Evolutionary conservation across 2,113 vertebrate species (phyloP).

Genomic region (Nematolebias whitei): DNA sequence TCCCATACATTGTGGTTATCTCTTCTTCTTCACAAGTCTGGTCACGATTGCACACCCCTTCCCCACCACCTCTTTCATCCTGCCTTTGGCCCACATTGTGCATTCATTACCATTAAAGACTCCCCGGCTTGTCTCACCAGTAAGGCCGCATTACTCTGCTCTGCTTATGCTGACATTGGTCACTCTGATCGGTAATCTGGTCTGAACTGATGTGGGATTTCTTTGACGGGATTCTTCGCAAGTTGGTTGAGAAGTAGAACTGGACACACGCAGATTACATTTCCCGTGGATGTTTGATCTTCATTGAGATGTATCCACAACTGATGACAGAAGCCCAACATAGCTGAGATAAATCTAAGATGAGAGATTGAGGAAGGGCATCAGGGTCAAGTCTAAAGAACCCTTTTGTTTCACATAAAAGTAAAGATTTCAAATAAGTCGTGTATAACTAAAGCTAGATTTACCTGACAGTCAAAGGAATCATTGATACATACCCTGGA

Average conservation of each 20-base stretch:
- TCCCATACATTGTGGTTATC: conserved; percentile 24
- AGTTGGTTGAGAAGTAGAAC: conserved; percentile 16
- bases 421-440: conserved; percentile 2
- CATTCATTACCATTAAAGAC: conserved; percentile 79
- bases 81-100: conserved; percentile 68
- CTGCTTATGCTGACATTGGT: conserved; percentile 69
- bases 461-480: background rate
- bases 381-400: conserved; percentile 5
- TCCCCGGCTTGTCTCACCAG: conserved; percentile 68
- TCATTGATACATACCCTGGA: background rate
- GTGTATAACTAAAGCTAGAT: too few relatives aligned
- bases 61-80: conserved; percentile 29
- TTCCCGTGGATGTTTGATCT: background rate
- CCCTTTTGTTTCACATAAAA: conserved; percentile 11
- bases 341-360: conserved; percentile 45
- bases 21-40: conserved; percentile 56
- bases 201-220: conserved; percentile 66
- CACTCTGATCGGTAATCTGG: conserved; percentile 70
- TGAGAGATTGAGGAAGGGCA: too few relatives aligned
- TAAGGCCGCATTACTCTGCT: conserved; percentile 69
- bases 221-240: too few relatives aligned
- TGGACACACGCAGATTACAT: conserved; percentile 23
- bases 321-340: conserved; percentile 25
- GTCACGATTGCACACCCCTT: conserved; percentile 48
- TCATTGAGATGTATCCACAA: conserved; percentile 24